Evolutionary conservation across 2,888 invertebrate genomes (phyloP).

Genomic region (Baccha elongata): DNA sequence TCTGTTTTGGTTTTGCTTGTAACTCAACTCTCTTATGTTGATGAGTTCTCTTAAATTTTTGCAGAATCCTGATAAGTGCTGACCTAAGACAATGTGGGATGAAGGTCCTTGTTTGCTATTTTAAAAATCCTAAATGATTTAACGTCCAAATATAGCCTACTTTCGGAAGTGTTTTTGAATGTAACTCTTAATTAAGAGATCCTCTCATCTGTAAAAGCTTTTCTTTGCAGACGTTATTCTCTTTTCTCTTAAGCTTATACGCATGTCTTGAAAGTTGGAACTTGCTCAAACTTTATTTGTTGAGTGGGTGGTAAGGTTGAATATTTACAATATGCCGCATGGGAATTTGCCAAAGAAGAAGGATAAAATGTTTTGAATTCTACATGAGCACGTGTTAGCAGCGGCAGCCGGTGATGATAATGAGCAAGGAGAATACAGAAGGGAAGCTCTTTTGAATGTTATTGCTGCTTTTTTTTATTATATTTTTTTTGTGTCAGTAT

Average conservation of each 20-base stretch:
- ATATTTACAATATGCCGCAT: conserved; percentile 55
- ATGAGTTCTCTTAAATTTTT: conserved; percentile 28
- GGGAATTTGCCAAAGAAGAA: conserved; percentile 33
- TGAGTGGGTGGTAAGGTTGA: neutral
- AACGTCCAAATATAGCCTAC: conserved; percentile 26
- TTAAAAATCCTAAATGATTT: conserved; percentile 6
- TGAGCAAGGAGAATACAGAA: neutral
- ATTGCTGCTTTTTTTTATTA: conserved; percentile 4
- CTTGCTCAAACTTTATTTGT: neutral
- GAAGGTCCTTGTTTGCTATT: conserved; percentile 9
- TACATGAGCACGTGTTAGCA: conserved; percentile 67
- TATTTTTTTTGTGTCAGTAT: conserved; percentile 32
- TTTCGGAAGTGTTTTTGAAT: neutral
- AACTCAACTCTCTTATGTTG: neutral
- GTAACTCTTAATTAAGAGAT: conserved; percentile 21
- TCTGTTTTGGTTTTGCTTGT: conserved; percentile 14
- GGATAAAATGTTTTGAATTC: conserved; percentile 61
- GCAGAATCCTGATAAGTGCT: conserved; percentile 59
- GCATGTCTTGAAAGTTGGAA: conserved; percentile 54
- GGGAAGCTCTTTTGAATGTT: conserved; percentile 13
- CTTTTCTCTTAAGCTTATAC: conserved; percentile 13
- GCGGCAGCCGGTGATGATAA: conserved; percentile 16
- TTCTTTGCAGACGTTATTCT: conserved; percentile 20
- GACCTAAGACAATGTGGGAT: conserved; percentile 60
- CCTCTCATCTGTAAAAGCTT: neutral